phyloP scores from a whole-genome alignment of 2,797 vertebrate genomes.

The Malacoctenus gilli region DNA sequence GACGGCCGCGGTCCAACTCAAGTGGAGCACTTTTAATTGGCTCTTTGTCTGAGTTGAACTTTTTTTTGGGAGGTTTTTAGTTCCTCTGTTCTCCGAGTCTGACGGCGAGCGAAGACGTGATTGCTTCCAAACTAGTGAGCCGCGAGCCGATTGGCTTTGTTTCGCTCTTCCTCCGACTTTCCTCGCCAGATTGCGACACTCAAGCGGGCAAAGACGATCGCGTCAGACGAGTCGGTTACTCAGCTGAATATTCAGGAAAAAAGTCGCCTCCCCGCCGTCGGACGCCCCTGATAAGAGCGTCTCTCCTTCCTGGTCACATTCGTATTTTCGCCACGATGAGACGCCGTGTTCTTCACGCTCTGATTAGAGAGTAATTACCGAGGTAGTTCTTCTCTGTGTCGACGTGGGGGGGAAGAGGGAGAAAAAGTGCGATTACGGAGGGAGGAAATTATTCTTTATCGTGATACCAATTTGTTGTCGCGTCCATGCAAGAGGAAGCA shows the following conservation, averaged over 20 bases:
- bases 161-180: background rate
- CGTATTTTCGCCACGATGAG: background rate
- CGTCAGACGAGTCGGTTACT: too few species aligned
- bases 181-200: too few species aligned
- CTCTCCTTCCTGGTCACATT: background rate
- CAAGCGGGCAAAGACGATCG: too few species aligned
- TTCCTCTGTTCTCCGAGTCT: background rate
- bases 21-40: conserved; percentile 57
- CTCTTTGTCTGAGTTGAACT: conserved; percentile 44
- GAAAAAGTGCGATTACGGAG: background rate
- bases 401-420: background rate
- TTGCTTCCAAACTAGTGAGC: background rate
- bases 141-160: background rate
- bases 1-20: conserved; percentile 29
- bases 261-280: too few species aligned
- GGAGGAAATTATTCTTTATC: background rate
- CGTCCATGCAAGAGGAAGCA: background rate
- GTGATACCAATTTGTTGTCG: too few species aligned
- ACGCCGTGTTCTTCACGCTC: background rate
- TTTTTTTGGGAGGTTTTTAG: conserved; percentile 22
- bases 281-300: background rate
- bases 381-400: background rate
- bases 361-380: background rate
- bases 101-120: background rate
- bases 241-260: background rate